Conservation (phyloP, 1,140 invertebrate genomes). For the Drosophila ambigua region DNA sequence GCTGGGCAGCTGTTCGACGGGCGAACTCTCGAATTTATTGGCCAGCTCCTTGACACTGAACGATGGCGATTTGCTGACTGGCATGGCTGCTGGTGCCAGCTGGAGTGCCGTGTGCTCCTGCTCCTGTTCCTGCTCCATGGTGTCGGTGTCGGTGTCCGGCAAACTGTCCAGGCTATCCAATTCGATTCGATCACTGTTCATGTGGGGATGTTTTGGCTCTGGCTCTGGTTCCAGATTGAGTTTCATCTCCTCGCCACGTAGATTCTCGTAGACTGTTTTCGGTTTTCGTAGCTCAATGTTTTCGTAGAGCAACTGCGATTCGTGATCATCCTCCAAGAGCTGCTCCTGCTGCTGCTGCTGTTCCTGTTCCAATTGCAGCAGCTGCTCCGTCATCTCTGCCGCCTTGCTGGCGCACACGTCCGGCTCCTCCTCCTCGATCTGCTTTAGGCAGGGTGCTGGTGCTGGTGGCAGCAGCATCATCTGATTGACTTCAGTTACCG, state of each 20-base stretch:
- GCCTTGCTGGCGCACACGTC: slow-evolving; percentile 70
- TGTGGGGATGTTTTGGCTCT: too few species aligned
- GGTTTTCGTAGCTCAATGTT: slow-evolving; percentile 83
- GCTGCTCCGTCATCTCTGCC: slow-evolving; percentile 67
- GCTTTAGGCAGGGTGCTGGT: slow-evolving; percentile 52
- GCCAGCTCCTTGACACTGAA: slow-evolving; percentile 86
- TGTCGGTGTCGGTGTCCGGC: slow-evolving; percentile 44
- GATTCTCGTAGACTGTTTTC: slow-evolving; percentile 85
- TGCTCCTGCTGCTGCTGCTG: slow-evolving; percentile 15
- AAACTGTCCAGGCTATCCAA: slow-evolving; percentile 79
- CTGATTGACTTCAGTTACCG: slow-evolving; percentile 90
- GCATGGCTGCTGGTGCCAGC: neutral
- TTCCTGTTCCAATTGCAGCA: slow-evolving; percentile 61
- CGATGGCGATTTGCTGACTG: slow-evolving; percentile 70
- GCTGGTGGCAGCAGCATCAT: slow-evolving; percentile 83
- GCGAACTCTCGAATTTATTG: slow-evolving; percentile 86
- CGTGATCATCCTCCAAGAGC: slow-evolving; percentile 24
- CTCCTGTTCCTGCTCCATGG: slow-evolving; percentile 6
- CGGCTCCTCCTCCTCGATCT: slow-evolving; percentile 69
- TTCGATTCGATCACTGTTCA: slow-evolving; percentile 64
- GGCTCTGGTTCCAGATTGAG: slow-evolving; percentile 38
- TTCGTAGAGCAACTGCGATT: slow-evolving; percentile 69
- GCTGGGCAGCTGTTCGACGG: slow-evolving; percentile 79
- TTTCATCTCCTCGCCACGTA: slow-evolving; percentile 83
- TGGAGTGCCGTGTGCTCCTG: too few species aligned